Conservation (phyloP, 1,140 invertebrate species). For the Tribolium castaneum region DNA sequence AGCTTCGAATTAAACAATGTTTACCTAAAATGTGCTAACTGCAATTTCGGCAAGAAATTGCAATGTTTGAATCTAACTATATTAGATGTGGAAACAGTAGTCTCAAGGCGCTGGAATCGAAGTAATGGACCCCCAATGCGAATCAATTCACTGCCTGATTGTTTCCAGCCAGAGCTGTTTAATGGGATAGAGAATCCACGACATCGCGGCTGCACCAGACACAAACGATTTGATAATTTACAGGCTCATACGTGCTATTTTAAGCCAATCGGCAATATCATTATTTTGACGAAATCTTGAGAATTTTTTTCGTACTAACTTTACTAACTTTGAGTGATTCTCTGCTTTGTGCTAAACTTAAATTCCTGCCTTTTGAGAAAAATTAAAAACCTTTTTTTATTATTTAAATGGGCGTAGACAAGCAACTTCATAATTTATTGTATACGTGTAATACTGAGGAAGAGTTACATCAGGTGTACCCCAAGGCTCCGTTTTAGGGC, state of each 20-base stretch:
- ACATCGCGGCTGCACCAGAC: slow-evolving; percentile 59
- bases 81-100: slow-evolving; percentile 55
- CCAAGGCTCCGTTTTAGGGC: too few species aligned
- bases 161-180: slow-evolving; percentile 62
- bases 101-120: slow-evolving; percentile 54
- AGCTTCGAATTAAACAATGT: slow-evolving; percentile 52
- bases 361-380: too few species aligned
- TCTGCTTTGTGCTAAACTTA: too few species aligned
- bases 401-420: too few species aligned
- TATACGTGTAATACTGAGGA: too few species aligned
- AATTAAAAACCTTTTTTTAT: too few species aligned
- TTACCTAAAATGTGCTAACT: slow-evolving; percentile 54
- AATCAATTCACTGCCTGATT: slow-evolving; percentile 63
- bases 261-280: background rate
- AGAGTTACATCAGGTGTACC: too few species aligned
- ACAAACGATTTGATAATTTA: slow-evolving; percentile 60
- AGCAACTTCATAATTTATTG: too few species aligned
- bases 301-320: too few species aligned
- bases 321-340: too few species aligned
- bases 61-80: slow-evolving; percentile 48
- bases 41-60: slow-evolving; percentile 56
- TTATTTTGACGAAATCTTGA: background rate
- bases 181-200: slow-evolving; percentile 60
- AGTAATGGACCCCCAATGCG: slow-evolving; percentile 64
- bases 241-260: slow-evolving; percentile 49